These are phyloP conservation scores for Tetanocera ferruginea DNA, from an alignment of 2,888 invertebrate species.

Conservation along the genomic window DNA sequence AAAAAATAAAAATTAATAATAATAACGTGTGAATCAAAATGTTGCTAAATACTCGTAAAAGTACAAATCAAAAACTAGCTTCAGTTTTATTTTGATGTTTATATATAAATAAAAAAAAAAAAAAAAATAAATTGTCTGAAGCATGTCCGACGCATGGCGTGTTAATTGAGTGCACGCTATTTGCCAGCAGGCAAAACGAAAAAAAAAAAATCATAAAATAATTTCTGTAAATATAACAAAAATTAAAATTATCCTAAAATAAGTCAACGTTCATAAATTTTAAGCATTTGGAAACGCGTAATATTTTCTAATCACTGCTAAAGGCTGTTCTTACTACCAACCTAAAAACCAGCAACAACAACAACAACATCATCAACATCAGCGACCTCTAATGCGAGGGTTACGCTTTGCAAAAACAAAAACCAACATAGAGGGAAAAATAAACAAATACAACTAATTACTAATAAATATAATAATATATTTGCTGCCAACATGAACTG, in stretches of 20 bases:
- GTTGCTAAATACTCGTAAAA: slow-evolving; percentile 4
- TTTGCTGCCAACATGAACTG: slow-evolving; percentile 64
- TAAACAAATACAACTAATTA: background rate
- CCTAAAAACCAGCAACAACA: slow-evolving; percentile 1
- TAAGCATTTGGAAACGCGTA: background rate
- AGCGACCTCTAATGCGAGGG: background rate
- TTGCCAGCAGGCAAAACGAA: too few species aligned
- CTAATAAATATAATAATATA: background rate
- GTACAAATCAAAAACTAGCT: background rate
- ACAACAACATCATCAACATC: slow-evolving; percentile 1
- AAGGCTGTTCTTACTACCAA: background rate
- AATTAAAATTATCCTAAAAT: background rate
- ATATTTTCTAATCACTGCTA: background rate
- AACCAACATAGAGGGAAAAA: background rate
- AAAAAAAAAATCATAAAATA: background rate
- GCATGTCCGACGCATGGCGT: background rate
- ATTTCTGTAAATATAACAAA: background rate
- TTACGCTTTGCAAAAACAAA: background rate
- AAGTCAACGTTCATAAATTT: background rate
- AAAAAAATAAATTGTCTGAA: background rate
- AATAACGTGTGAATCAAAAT: slow-evolving; percentile 13
- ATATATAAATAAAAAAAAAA: background rate
- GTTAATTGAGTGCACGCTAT: too few species aligned
- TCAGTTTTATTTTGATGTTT: background rate
- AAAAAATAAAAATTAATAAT: background rate